phyloP scores from a whole-genome alignment of 2,888 invertebrate species.

The Cancer borealis region DNA sequence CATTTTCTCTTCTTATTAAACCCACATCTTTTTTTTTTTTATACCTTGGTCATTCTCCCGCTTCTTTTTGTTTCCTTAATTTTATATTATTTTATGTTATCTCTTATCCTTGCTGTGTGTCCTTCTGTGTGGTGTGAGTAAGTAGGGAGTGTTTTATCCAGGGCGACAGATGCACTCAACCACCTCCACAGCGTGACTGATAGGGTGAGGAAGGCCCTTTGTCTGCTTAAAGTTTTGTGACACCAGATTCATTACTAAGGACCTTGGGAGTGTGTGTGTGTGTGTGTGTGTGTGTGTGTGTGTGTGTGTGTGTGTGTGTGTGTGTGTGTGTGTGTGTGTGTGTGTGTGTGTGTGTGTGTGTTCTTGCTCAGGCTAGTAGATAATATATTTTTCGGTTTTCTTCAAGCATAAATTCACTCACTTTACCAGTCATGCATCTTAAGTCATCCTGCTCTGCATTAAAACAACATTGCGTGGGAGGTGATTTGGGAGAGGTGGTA shows the following conservation, averaged over 20 bases:
- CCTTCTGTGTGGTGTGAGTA: background rate
- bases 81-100: too few species aligned
- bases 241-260: background rate
- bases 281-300: slow-evolving; percentile 20
- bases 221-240: background rate
- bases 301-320: slow-evolving; percentile 23
- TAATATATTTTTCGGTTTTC: background rate
- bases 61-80: too few species aligned
- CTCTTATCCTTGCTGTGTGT: background rate
- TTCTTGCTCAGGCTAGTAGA: too few species aligned
- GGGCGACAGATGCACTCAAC: background rate
- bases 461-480: too few species aligned
- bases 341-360: too few species aligned
- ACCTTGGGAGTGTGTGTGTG: background rate
- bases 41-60: too few species aligned
- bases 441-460: too few species aligned
- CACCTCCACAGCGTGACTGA: background rate
- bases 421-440: too few species aligned
- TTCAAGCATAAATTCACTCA: background rate
- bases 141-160: background rate
- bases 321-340: slow-evolving; percentile 14
- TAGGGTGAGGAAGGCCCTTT: background rate
- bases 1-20: background rate
- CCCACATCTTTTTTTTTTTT: background rate
- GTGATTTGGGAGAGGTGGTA: background rate